A percentile compares a stretch with the other conserved stretches of the same genome.
phyloP scores from a whole-genome alignment of 2,797 vertebrate species.

The Anomalospiza imberbis region DNA sequence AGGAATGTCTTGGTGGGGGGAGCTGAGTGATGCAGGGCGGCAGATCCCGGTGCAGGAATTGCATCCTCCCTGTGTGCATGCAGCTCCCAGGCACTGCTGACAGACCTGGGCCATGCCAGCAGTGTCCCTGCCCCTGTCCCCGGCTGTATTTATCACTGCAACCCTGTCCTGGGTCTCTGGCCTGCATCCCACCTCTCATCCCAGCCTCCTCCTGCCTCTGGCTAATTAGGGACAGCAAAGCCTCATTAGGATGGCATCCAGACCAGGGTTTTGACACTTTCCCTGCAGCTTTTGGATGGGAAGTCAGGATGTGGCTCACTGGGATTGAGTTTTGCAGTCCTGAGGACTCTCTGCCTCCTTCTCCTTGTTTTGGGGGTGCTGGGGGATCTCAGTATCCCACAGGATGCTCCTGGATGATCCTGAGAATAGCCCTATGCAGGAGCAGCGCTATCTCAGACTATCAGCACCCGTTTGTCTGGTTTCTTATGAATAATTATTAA shows the following conservation, averaged over 20 bases:
- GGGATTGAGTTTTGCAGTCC: fast-evolving
- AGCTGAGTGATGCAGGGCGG: neutral
- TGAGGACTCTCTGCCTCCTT: neutral
- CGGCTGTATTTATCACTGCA: neutral
- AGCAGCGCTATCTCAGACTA: neutral
- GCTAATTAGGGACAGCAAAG: slow-evolving; percentile 8
- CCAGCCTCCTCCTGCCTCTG: neutral
- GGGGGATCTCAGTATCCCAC: neutral
- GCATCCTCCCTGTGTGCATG: fast-evolving
- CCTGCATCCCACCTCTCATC: neutral
- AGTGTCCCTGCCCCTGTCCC: neutral
- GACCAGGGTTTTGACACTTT: neutral
- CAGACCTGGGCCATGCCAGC: neutral
- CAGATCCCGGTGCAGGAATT: neutral
- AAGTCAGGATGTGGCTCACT: neutral
- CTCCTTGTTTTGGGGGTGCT: neutral
- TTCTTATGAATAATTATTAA: slow-evolving; percentile 66
- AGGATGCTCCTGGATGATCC: neutral
- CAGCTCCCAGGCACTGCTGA: neutral
- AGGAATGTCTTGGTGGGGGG: neutral
- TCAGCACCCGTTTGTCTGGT: neutral
- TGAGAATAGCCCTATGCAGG: neutral
- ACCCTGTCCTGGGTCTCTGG: neutral
- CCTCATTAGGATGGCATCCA: slow-evolving; percentile 2
- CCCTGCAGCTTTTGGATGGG: neutral